Base-by-base conservation (phyloP, 2,797 vertebrate species). In the Lerista edwardsae region DNA sequence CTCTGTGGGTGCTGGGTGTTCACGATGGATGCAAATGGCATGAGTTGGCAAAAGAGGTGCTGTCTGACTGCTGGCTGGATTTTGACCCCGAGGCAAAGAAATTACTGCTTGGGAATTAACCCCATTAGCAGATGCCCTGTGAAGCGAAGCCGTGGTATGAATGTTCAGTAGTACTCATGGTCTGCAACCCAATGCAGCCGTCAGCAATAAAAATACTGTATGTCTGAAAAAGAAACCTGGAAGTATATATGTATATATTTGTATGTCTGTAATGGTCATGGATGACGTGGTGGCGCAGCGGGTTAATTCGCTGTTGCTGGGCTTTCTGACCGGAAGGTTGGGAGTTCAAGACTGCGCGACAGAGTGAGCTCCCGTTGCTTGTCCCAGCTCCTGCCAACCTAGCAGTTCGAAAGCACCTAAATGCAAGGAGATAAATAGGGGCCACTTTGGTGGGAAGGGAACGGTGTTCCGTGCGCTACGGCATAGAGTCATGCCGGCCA, bases 41-140 rank as follows among this genome's bases (percentile, higher is more conserved):
- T 95, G 90, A 95, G 95, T 94, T 95, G 92, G 94, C 91, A 91
- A 90, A 90, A 68, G 39, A 90, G 80, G 81, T 85, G 91, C 85
- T 85, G 79, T 82, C 80, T 93, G 75, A 79, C 80, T 83, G 1
- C 31, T 64, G 71, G 41, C 76, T 91, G 69, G 83, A 88, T 84
- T 68, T 10, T 76, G 75, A 89, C 19, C 57, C 77, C 69, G 39
- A 61, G 31, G 78, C 79, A 90, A 89, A 84, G 27, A 68, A 44
- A 8, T 77, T 81, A 61, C 19, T 84, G 2, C 90, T 84, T 14
- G 78, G 83, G 36, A 44, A 62, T 84, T 39, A 27, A 14, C 61
- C 73, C 27, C 15, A 67, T 11, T n/a, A 69, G 31, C 31, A 0
- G 31, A 79, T 77, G 82, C 80, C 41, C 19, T 27, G 6, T 4